Conservation (phyloP, 2,888 invertebrate genomes). For the Apotomis betuletana region DNA sequence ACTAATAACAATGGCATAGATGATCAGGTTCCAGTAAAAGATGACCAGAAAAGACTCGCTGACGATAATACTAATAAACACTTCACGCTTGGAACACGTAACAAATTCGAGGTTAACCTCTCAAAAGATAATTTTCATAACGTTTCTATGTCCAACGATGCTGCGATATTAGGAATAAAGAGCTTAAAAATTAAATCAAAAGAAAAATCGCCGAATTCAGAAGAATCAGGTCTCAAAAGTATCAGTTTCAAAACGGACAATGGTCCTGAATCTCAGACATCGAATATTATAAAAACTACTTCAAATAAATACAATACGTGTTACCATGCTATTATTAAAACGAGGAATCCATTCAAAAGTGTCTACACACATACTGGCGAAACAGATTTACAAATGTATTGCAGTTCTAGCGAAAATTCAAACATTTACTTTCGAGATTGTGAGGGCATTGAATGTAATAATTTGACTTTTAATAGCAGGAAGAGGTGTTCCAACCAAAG, state of each 20-base stretch:
- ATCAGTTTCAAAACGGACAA: slow-evolving; percentile 53
- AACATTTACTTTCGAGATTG: slow-evolving; percentile 51
- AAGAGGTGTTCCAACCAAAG: slow-evolving; percentile 41
- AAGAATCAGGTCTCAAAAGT: slow-evolving; percentile 52
- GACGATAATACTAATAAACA: too few relatives aligned
- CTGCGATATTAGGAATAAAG: slow-evolving; percentile 53
- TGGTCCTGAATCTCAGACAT: not conserved
- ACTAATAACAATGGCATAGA: slow-evolving; percentile 7
- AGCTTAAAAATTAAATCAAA: slow-evolving; percentile 63
- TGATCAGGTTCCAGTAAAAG: slow-evolving; percentile 40
- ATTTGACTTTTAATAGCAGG: slow-evolving; percentile 53
- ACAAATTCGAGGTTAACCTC: slow-evolving; percentile 61
- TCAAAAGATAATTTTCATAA: slow-evolving; percentile 66
- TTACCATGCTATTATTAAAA: slow-evolving; percentile 34
- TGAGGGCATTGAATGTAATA: slow-evolving; percentile 54
- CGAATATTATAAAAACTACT: slow-evolving; percentile 15
- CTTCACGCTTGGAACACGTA: slow-evolving; percentile 50
- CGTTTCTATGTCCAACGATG: slow-evolving; percentile 60
- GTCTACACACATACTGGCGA: slow-evolving; percentile 46
- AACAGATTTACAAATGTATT: slow-evolving; percentile 55
- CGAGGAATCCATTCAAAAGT: slow-evolving; percentile 39
- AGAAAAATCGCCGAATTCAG: slow-evolving; percentile 53
- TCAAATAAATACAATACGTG: slow-evolving; percentile 39
- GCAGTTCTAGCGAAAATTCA: slow-evolving; percentile 59
- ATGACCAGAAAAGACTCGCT: too few relatives aligned